phyloP scores from a whole-genome alignment of 2,113 vertebrate species.

The Benitochromis conjunctus region DNA sequence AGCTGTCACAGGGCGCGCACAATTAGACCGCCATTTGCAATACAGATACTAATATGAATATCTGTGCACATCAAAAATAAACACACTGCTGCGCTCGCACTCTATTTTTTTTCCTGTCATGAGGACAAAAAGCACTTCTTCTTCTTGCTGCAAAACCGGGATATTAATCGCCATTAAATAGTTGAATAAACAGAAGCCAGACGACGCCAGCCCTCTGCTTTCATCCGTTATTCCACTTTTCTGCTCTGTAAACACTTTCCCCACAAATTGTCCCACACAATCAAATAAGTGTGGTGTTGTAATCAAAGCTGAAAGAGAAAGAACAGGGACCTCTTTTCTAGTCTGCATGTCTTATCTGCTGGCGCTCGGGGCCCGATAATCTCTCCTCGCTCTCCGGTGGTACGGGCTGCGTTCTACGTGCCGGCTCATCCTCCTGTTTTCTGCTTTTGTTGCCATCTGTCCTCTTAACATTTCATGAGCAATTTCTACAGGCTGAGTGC shows the following conservation, averaged over 20 bases:
- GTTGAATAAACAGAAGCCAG: background rate
- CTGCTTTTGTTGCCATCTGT: slow-evolving; percentile 52
- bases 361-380: background rate
- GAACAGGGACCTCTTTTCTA: background rate
- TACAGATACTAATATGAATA: background rate
- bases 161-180: slow-evolving; percentile 11
- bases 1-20: background rate
- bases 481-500: background rate
- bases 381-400: background rate
- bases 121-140: background rate
- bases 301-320: background rate
- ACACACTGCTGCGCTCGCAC: background rate
- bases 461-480: slow-evolving; percentile 60
- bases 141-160: background rate
- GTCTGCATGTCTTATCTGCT: background rate
- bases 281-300: slow-evolving; percentile 17
- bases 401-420: background rate
- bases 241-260: slow-evolving; percentile 31
- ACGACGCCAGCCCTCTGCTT: background rate
- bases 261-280: slow-evolving; percentile 1
- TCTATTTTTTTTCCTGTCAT: background rate
- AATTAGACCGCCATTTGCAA: background rate
- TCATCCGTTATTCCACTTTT: slow-evolving; percentile 8
- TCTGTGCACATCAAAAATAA: background rate
- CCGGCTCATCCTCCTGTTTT: background rate